Evolutionary conservation across 30 jellyfish, hydroid and myxozoan genomes (phyloP), one percentile per base, ranked within the genome.

Genomic region (Aurelia coerulea): DNA sequence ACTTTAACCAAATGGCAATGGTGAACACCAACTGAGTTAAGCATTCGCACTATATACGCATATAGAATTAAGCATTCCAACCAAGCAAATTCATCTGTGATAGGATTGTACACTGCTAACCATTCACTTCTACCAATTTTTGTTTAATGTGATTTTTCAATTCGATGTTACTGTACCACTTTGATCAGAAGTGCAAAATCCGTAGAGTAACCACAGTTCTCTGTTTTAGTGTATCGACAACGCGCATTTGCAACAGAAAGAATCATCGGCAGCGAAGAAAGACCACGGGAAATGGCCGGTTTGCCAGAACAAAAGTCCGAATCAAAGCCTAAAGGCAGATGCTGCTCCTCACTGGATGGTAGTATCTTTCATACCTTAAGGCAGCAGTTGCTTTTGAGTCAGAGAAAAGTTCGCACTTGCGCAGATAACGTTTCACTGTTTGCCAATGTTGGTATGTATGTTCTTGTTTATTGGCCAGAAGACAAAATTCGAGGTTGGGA

Each of bases 401-500:
- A 60, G 69, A 60, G 11, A 23, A 60, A 60, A 13, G 2, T 0
- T 17, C 33, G 69, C 1, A 13, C 69, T 60, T 60, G 69, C 33
- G 69, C 69, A 60, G 69, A 60, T 60, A 60, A 60, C 13, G 69
- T 60, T 60, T 32, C 69, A 60, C 33, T 60, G 69, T 60, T 60
- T 23, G 29, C 69, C 69, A 60, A 60, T 60, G 69, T 60, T 60
- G 69, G 69, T 60, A 60, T 60, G 69, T 32, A 60, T 23, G 34
- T 60, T 16, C 69, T 60, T 13, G 33, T 60, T 17, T 60, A 60
- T 60, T 60, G 69, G 69, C 69, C 69, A 60, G 69, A 60, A 16
- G 69, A 60, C 34, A 60, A 60, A 60, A 10, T 60, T 60, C 69
- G 69, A 60, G 69, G 69, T 60, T 60, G 69, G 69, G 69, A 60